Conservation (phyloP, 2,888 invertebrate species). For the Hypomecis punctinalis region DNA sequence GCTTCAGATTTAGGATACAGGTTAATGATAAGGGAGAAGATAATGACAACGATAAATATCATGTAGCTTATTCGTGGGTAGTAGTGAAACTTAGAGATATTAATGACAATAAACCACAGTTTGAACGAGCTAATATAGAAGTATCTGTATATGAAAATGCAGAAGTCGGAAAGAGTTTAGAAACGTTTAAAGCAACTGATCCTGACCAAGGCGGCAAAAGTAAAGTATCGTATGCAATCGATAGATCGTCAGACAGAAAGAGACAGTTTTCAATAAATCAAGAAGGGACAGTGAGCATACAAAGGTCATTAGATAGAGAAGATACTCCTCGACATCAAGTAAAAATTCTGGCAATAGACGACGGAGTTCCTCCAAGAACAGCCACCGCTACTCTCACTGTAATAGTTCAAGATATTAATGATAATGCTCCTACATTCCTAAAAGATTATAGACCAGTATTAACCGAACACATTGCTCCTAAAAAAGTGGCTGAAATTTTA, state of each 20-base stretch:
- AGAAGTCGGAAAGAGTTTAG: slow-evolving; percentile 94
- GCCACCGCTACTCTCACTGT: slow-evolving; percentile 97
- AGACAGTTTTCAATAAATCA: slow-evolving; percentile 97
- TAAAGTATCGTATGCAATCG: slow-evolving; percentile 96
- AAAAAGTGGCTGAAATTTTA: slow-evolving; percentile 96
- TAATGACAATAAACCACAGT: slow-evolving; percentile 98
- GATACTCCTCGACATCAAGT: slow-evolving; percentile 98
- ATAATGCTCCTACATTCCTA: slow-evolving; percentile 96
- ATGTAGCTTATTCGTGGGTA: slow-evolving; percentile 98
- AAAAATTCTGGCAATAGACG: slow-evolving; percentile 97
- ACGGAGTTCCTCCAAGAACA: slow-evolving; percentile 96
- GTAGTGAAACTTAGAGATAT: slow-evolving; percentile 96
- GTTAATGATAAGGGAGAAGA: slow-evolving; percentile 98
- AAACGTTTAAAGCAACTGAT: slow-evolving; percentile 97
- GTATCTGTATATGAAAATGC: slow-evolving; percentile 96
- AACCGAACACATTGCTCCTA: slow-evolving; percentile 96
- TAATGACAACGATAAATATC: slow-evolving; percentile 98
- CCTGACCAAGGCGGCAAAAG: slow-evolving; percentile 98
- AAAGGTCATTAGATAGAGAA: slow-evolving; percentile 96
- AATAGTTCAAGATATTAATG: slow-evolving; percentile 97
- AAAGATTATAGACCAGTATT: slow-evolving; percentile 96
- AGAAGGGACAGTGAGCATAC: slow-evolving; percentile 97
- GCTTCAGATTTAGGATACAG: slow-evolving; percentile 97
- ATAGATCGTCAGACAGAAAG: slow-evolving; percentile 95
- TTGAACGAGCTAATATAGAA: slow-evolving; percentile 96